Evolutionary conservation across 2,888 invertebrate species (phyloP).

Genomic region (Plebejus anna): DNA sequence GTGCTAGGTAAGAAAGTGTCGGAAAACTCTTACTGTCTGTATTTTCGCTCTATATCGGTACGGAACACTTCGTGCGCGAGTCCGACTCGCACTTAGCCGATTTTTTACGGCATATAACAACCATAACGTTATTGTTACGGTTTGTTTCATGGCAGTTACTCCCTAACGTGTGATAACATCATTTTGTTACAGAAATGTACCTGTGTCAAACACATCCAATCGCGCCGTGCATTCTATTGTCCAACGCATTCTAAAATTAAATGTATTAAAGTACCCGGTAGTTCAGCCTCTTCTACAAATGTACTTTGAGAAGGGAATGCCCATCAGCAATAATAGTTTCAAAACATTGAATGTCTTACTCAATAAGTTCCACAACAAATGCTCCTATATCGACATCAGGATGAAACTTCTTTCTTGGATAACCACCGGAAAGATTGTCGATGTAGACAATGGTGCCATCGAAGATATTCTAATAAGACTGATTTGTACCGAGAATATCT

Average conservation of each 20-base stretch:
- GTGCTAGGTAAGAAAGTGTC: too few species aligned
- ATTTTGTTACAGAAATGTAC: slow-evolving; percentile 56
- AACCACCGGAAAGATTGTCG: slow-evolving; percentile 44
- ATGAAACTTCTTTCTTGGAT: slow-evolving; percentile 59
- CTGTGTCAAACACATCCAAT: slow-evolving; percentile 48
- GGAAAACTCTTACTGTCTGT: too few species aligned
- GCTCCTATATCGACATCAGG: slow-evolving; percentile 50
- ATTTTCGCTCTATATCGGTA: too few species aligned
- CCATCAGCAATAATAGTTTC: slow-evolving; percentile 55
- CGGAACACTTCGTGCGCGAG: too few species aligned
- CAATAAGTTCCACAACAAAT: slow-evolving; percentile 60
- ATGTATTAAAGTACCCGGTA: slow-evolving; percentile 52
- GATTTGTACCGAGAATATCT: slow-evolving; percentile 54
- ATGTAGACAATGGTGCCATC: slow-evolving; percentile 42
- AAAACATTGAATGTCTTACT: slow-evolving; percentile 54
- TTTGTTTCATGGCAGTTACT: too few species aligned
- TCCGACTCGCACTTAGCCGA: too few species aligned
- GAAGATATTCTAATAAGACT: slow-evolving; percentile 55
- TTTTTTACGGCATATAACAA: too few species aligned
- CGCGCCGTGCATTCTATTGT: slow-evolving; percentile 58
- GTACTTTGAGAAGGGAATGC: slow-evolving; percentile 66
- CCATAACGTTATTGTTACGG: too few species aligned
- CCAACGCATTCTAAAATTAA: slow-evolving; percentile 50
- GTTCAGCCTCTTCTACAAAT: slow-evolving; percentile 58
- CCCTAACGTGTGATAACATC: too few species aligned